Evolutionary conservation across 2,113 vertebrate species (phyloP).

Genomic region (Cercocebus atys): DNA sequence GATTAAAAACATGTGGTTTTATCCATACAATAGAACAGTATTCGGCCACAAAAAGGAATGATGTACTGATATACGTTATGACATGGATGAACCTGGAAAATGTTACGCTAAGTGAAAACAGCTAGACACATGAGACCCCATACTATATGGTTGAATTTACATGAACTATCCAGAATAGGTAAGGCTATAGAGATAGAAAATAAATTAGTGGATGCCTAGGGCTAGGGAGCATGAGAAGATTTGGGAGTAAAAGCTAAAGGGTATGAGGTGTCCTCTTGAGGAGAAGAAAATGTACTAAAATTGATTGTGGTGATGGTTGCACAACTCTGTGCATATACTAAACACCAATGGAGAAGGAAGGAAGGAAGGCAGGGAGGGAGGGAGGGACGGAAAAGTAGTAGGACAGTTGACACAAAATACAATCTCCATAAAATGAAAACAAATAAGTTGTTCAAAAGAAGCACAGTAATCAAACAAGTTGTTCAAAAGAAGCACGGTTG

Average conservation of each 20-base stretch:
- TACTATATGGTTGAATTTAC: neutral
- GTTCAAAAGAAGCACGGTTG: conserved; percentile 40
- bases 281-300: conserved; percentile 28
- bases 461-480: conserved; percentile 25
- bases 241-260: neutral
- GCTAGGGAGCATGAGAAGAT: neutral
- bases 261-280: neutral
- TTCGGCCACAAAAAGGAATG: neutral
- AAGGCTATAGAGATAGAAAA: neutral
- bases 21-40: neutral
- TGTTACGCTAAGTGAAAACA: neutral
- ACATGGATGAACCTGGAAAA: neutral
- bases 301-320: neutral
- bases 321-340: neutral
- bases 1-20: neutral
- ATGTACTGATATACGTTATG: neutral
- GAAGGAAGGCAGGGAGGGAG: neutral
- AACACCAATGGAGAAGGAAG: neutral
- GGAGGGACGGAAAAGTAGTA: neutral
- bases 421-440: conserved; percentile 51
- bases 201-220: neutral
- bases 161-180: neutral
- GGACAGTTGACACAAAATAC: neutral
- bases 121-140: neutral
- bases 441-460: conserved; percentile 46